Evolutionary conservation across 1,140 invertebrate genomes (phyloP).

Genomic region (Trichomalopsis sarcophagae): DNA sequence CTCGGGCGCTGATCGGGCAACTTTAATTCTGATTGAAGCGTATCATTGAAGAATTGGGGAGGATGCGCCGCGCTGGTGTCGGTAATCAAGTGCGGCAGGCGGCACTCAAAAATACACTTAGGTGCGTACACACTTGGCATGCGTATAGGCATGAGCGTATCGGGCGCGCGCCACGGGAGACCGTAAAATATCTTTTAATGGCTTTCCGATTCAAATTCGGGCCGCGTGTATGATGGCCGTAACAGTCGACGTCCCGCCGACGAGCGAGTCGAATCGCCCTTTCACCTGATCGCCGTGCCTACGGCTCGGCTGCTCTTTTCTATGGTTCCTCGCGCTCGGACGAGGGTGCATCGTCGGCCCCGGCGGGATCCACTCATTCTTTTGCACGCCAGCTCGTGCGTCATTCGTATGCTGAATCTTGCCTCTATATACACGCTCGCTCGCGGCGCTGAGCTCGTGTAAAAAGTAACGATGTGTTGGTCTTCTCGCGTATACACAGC

Average conservation of each 20-base stretch:
- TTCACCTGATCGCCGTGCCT: conserved; percentile 40
- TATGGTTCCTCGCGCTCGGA: not conserved
- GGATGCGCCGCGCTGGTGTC: not conserved
- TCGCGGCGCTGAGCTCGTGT: too few species aligned
- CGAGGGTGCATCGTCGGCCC: not conserved
- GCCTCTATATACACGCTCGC: too few species aligned
- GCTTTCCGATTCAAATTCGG: conserved; percentile 61
- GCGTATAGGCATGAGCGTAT: conserved; percentile 41
- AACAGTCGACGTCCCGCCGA: conserved; percentile 55
- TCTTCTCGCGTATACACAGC: too few species aligned
- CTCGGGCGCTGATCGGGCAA: too few species aligned
- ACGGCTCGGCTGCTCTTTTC: not conserved
- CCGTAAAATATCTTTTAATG: conserved; percentile 66
- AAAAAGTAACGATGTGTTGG: too few species aligned
- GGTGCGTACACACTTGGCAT: too few species aligned
- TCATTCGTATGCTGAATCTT: too few species aligned
- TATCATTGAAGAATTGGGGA: not conserved
- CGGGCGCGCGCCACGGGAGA: conserved; percentile 57
- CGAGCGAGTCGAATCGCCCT: conserved; percentile 55
- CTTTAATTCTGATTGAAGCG: not conserved
- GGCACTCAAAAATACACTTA: not conserved
- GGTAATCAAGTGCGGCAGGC: not conserved
- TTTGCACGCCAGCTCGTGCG: not conserved
- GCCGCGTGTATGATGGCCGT: conserved; percentile 54
- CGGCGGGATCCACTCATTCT: not conserved